Base-by-base conservation (phyloP, 1,140 invertebrate species). In the Magallana angulata region DNA sequence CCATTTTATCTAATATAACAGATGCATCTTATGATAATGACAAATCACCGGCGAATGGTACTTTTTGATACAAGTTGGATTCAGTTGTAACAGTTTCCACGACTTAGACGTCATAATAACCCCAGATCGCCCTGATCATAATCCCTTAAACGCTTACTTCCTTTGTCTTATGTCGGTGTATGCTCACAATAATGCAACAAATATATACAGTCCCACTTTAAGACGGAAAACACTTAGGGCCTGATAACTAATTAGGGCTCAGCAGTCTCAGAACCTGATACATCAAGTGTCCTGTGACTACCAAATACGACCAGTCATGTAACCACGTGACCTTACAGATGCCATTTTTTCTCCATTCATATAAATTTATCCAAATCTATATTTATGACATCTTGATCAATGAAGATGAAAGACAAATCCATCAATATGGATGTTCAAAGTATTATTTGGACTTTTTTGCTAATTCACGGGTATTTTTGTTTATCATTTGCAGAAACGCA, bases 121-220 rank as follows among this genome's bases (percentile, higher is more conserved):
- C 68, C 12, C 8, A 24, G 68, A 76, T 76, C 68, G 68, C 68
- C 7, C 68, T 8, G 68, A 76, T 76, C 68, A 2, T 76, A 76
- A 76, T 76, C 68, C 68, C 7, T 76, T 76, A 76, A 76, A 76
- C 68, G 68, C 68, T 76, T 76, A 76, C 68, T 76, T 76, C 68
- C 68, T 76, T 36, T 76, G 68, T 76, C 68, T 71, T 71, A 76
- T 76, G 24, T 76, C 68, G 68, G 68, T 76, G 7, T 30, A 36
- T 11, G 68, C 36, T 76, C 36, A 76, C 68, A 12, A 76, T 76
- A 76, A 30, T 76, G 68, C 68, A 36, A 30, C 14, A 76, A 76
- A 76, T 76, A 76, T 76, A 76, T 30, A 76, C 68, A 76, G 24
- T 9, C 24, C 68, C 68, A 76, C 68, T 76, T 30, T 76, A 76